These are phyloP conservation scores for Icerya purchasi DNA, from an alignment of 2,888 invertebrate species.

Conservation along the genomic window DNA sequence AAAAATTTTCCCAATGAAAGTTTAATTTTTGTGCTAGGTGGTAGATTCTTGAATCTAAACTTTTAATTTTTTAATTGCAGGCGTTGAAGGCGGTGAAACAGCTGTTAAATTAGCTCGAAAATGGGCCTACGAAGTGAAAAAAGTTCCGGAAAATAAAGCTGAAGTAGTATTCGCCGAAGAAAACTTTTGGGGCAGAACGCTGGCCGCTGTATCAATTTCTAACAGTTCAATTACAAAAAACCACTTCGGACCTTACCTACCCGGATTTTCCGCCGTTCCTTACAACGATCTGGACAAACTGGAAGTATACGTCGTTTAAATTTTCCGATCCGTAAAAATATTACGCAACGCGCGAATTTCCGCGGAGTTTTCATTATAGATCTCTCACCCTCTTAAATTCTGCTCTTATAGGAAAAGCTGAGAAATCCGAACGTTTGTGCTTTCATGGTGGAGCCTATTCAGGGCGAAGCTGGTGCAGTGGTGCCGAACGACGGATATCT, in stretches of 20 bases:
- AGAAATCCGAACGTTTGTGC: conserved; percentile 70
- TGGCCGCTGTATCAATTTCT: conserved; percentile 73
- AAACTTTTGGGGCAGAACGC: conserved; percentile 89
- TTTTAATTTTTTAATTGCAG: conserved; percentile 23
- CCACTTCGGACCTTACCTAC: conserved; percentile 87
- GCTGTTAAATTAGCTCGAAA: conserved; percentile 80
- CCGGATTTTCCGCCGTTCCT: conserved; percentile 64
- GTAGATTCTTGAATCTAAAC: too few relatives aligned
- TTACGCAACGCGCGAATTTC: background rate
- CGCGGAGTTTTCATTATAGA: background rate
- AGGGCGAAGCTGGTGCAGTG: conserved; percentile 87
- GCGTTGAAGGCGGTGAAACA: conserved; percentile 87
- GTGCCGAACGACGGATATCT: conserved; percentile 74
- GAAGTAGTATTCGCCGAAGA: conserved; percentile 76
- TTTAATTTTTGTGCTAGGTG: too few relatives aligned
- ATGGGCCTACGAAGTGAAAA: conserved; percentile 79
- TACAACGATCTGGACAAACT: conserved; percentile 66
- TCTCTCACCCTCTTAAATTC: background rate
- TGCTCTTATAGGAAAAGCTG: conserved; percentile 32
- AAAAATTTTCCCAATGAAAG: too few relatives aligned
- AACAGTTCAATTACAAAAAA: conserved; percentile 63
- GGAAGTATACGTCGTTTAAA: conserved; percentile 34
- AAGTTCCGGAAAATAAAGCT: conserved; percentile 58
- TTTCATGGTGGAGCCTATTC: conserved; percentile 94
- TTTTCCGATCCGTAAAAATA: background rate